phyloP scores from a whole-genome alignment of 2,113 vertebrate genomes.

The Cettia cetti region DNA sequence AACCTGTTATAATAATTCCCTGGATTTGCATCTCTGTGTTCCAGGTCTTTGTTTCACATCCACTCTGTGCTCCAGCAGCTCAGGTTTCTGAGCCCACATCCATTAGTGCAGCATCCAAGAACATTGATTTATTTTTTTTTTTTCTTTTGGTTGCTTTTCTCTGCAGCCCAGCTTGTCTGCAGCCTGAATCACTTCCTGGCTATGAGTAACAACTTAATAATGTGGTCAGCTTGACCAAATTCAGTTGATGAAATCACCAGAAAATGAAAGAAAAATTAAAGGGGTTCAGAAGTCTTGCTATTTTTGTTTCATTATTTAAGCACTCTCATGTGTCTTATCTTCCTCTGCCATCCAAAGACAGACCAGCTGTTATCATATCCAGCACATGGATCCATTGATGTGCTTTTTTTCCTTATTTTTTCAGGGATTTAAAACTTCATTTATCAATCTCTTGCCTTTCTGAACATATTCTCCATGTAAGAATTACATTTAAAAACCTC shows the following conservation, averaged over 20 bases:
- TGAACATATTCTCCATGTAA: neutral
- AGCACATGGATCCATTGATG: neutral
- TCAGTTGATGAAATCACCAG: neutral
- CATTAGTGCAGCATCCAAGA: slow-evolving; percentile 18
- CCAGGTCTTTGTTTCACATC: neutral
- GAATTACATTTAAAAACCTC: neutral
- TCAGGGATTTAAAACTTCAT: neutral
- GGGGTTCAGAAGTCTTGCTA: neutral
- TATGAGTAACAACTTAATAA: neutral
- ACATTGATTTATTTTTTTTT: neutral
- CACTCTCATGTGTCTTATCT: neutral
- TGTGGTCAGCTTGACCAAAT: neutral
- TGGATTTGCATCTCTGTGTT: neutral
- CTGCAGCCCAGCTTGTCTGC: neutral
- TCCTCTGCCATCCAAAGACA: neutral
- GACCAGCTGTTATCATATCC: neutral
- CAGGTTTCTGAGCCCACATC: neutral
- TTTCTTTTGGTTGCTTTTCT: neutral
- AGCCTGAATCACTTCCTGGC: neutral
- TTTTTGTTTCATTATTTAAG: neutral
- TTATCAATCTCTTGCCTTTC: neutral
- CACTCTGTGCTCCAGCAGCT: neutral
- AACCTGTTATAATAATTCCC: neutral
- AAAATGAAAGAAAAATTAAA: neutral
- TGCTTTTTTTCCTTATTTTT: neutral